Evolutionary conservation across 2,113 vertebrate genomes (phyloP), one percentile per base, ranked within the genome.

Genomic region (Seriola aureovittata): DNA sequence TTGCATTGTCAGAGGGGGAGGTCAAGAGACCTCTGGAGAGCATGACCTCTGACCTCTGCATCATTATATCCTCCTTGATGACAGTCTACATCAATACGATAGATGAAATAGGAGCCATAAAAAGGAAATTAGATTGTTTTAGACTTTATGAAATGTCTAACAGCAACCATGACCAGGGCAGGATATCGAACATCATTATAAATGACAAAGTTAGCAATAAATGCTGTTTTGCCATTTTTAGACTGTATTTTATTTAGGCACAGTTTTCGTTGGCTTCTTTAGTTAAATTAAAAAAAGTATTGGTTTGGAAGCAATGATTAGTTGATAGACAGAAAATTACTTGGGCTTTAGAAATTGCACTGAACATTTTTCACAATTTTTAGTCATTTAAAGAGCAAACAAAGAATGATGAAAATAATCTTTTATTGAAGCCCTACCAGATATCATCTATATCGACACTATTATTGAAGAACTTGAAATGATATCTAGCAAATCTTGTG

Each of bases 31-130:
- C 71, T 58, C 42, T 52, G 16, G 7, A 66, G 81, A 36, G 63
- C 16, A 7, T 3, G 50, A 74, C 88, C 63, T 84, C 46, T 66
- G 46, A 82, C 80, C 72, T 79, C 64, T 71, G 6, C 44, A 59
- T 9, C 58, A 19, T 44, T 50, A 8, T 29, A 44, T 60, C 71
- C 25, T 55, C 36, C 80, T 57, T 75, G 52, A 70, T 58, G 48
- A 63, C 19, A 11, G 17, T 48, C 1, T 21, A 16, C 38, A 70
- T 62, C 9, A 19, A 40, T 19, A 4, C n/a, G 12, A 34, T 40
- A 48, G 34, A 58, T 29, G 21, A 40, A 62, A 10, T 14, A 14
- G 75, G 13, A 54, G 38, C 36, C 12, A 5, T 68, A 17, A 72
- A 57, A 36, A 59, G 44, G 23, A 42, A 14, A 55, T 44, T 36